A percentile compares a stretch with the other conserved stretches of the same genome.
Evolutionary conservation across 2,113 vertebrate species (phyloP).

Genomic region (Riparia riparia): DNA sequence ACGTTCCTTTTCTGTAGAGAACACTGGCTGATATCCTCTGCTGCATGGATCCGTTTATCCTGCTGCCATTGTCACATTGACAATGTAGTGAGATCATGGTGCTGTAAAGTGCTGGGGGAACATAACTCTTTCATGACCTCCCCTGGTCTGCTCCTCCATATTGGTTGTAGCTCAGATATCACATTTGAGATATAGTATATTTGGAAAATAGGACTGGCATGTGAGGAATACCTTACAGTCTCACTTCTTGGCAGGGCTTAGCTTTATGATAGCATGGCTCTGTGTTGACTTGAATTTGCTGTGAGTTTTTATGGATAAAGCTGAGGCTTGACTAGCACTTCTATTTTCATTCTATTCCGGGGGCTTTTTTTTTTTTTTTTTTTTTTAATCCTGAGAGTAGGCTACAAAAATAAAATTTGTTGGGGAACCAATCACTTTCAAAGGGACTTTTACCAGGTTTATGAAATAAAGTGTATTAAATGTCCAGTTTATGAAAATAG

Average conservation of each 20-base stretch:
- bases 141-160: not conserved
- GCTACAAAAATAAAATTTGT: not conserved
- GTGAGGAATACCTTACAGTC: not conserved
- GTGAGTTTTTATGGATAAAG: not conserved
- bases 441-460: not conserved
- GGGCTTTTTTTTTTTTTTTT: too few relatives aligned
- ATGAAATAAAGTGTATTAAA: not conserved
- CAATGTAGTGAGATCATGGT: conserved; percentile 54
- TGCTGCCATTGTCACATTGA: conserved; percentile 40
- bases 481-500: not conserved
- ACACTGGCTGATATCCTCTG: not conserved
- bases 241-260: not conserved
- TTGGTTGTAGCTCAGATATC: not conserved
- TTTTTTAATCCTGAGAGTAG: not conserved
- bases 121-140: conserved; percentile 30
- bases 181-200: not conserved
- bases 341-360: not conserved
- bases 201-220: not conserved
- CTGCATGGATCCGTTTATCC: conserved; percentile 9
- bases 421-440: not conserved
- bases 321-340: not conserved
- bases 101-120: not conserved
- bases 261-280: not conserved
- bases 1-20: conserved; percentile 11
- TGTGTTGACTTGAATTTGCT: not conserved